Conservation (phyloP, 1,140 invertebrate genomes). For the Cotesia chilonis region DNA sequence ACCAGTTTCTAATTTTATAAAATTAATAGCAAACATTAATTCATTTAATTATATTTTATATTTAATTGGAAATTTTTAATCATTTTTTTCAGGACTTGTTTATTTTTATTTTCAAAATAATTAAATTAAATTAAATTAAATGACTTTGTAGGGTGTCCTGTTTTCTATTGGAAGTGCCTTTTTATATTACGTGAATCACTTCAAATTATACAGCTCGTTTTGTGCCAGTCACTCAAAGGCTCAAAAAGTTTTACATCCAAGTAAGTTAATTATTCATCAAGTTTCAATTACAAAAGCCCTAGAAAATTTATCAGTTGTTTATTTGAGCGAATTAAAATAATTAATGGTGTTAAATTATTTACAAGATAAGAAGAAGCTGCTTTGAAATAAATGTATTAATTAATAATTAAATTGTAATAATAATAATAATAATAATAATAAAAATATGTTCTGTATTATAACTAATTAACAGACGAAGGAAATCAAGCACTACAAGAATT, state of each 20-base stretch:
- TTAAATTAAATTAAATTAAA: slow-evolving; percentile 3
- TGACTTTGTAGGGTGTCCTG: slow-evolving; percentile 81
- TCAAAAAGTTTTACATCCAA: slow-evolving; percentile 97
- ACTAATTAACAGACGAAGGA: slow-evolving; percentile 79
- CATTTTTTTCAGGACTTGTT: slow-evolving; percentile 27
- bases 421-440: slow-evolving; percentile 24
- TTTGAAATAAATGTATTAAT: no score
- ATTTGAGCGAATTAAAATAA: no score
- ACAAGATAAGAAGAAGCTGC: no score
- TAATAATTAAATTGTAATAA: slow-evolving; percentile 40
- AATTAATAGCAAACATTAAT: no score
- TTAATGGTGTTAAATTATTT: no score
- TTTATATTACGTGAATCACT: slow-evolving; percentile 97
- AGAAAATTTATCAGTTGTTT: no score
- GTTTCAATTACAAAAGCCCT: no score
- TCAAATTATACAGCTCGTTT: slow-evolving; percentile 98
- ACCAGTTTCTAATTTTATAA: no score
- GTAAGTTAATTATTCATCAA: slow-evolving; percentile 70
- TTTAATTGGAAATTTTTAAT: slow-evolving; percentile 14
- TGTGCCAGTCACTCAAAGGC: slow-evolving; percentile 98
- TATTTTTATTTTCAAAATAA: slow-evolving; percentile 27
- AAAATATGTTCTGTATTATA: slow-evolving; percentile 1
- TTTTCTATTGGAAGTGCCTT: slow-evolving; percentile 97
- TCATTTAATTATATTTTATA: no score
- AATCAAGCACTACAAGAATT: slow-evolving; percentile 97